A percentile compares a stretch with the other conserved stretches of the same genome.
Conservation (phyloP, 2,888 invertebrate species). For the Aplocera efformata region DNA sequence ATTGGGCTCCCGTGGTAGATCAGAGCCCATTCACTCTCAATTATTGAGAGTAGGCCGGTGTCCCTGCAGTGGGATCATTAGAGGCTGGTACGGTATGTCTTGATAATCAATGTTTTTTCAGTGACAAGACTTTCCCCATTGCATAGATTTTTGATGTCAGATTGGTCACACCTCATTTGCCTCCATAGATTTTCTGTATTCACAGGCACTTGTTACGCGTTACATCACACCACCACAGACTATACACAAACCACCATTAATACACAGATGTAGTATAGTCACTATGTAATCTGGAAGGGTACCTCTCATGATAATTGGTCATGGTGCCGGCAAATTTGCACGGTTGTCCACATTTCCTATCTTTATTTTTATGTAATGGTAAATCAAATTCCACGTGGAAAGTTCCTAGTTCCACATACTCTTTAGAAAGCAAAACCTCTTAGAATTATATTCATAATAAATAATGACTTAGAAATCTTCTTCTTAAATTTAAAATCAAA, state of each 20-base stretch:
- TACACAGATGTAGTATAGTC: slow-evolving; percentile 1
- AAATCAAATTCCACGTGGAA: slow-evolving; percentile 14
- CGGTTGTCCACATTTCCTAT: slow-evolving; percentile 43
- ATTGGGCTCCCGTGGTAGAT: no score
- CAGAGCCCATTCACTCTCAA: no score
- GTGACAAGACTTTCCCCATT: no score
- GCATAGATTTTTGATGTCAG: slow-evolving; percentile 46
- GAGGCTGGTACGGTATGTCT: no score
- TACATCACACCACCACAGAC: slow-evolving; percentile 2
- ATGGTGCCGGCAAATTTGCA: slow-evolving; percentile 49
- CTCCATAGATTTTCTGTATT: slow-evolving; percentile 19
- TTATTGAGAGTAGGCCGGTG: no score
- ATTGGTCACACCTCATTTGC: slow-evolving; percentile 54
- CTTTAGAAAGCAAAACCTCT: not conserved
- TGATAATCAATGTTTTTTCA: no score
- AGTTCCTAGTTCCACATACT: not conserved
- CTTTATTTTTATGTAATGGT: slow-evolving; percentile 44
- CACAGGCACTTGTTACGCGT: slow-evolving; percentile 44
- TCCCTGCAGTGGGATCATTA: no score
- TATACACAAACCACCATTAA: not conserved
- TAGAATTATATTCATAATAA: no score
- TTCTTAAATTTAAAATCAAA: no score
- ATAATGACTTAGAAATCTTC: slow-evolving; percentile 6
- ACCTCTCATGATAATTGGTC: slow-evolving; percentile 45
- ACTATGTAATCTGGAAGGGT: slow-evolving; percentile 23